These are phyloP conservation scores for Psittacula derbiana DNA, from an alignment of 2,797 vertebrate genomes.

Conservation along the genomic window DNA sequence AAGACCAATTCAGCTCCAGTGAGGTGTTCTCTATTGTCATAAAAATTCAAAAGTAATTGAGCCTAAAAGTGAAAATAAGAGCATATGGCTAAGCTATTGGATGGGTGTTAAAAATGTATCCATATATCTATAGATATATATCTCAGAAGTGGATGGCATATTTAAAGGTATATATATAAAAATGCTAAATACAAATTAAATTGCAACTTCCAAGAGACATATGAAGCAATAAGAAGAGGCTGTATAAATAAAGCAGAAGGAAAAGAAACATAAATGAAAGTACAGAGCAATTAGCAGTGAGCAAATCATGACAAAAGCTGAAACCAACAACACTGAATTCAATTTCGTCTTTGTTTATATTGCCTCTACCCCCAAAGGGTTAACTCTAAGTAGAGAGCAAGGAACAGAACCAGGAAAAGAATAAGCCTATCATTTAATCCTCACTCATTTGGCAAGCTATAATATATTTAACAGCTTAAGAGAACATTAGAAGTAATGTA, in stretches of 20 bases:
- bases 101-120: neutral
- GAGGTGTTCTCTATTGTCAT: neutral
- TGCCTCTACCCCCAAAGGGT: neutral
- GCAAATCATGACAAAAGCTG: neutral
- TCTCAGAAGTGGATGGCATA: neutral
- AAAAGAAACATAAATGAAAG: neutral
- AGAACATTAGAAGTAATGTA: constrained; percentile 21
- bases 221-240: neutral
- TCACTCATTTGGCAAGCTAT: neutral
- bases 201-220: neutral
- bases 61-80: neutral
- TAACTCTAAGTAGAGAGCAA: constrained; percentile 1
- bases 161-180: neutral
- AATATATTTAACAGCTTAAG: constrained; percentile 36
- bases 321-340: neutral
- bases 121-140: neutral
- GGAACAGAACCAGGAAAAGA: neutral
- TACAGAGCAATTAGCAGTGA: neutral
- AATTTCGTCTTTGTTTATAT: neutral
- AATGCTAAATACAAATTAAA: neutral
- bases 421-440: neutral
- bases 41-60: neutral
- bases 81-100: neutral
- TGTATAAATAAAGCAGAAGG: neutral
- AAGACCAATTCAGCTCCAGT: neutral